phyloP scores from a whole-genome alignment of 1,140 invertebrate genomes.

The Drosophila kanapiae region DNA sequence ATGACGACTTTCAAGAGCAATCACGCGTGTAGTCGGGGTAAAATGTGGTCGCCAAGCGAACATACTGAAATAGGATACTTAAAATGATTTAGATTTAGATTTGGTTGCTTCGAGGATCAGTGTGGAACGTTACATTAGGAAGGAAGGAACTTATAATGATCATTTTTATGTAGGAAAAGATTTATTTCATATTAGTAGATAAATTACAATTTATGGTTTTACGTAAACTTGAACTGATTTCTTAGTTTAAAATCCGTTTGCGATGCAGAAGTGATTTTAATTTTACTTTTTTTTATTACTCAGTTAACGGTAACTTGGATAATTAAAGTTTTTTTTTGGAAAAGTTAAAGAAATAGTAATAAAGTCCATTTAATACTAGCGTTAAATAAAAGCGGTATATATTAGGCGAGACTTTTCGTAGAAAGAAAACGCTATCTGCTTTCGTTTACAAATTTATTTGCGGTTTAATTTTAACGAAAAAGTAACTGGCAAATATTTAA shows the following conservation, averaged over 20 bases:
- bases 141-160: background rate
- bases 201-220: no score
- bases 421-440: background rate
- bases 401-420: no score
- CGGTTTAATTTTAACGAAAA: background rate
- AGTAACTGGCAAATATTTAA: background rate
- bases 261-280: no score
- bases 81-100: constrained; percentile 20
- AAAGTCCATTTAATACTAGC: background rate
- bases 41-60: constrained; percentile 10
- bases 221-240: no score
- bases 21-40: constrained; percentile 5
- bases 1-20: constrained; percentile 38
- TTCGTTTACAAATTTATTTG: background rate
- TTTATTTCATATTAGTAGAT: no score
- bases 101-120: background rate
- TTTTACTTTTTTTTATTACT: background rate
- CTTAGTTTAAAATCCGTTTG: no score
- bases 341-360: background rate
- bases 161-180: no score
- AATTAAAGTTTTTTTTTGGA: background rate
- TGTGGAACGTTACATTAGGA: constrained; percentile 1
- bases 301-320: background rate
- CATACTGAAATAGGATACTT: constrained; percentile 28
- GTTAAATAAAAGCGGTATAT: background rate